Evolutionary conservation across 2,113 vertebrate genomes (phyloP), one percentile per base, ranked within the genome.

Genomic region (Anseranas semipalmata): DNA sequence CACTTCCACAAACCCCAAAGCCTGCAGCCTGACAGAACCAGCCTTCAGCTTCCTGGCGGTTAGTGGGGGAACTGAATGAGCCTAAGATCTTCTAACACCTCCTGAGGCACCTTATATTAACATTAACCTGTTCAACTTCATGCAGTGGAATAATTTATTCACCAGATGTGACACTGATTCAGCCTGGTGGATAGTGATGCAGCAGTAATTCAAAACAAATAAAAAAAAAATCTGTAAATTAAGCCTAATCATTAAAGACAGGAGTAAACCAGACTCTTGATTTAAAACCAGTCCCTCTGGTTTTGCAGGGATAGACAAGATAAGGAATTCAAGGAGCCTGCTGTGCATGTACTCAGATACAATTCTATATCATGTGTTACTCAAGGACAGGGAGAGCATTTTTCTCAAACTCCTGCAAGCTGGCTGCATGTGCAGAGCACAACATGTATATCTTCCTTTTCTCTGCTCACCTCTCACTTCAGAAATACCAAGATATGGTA

Each of bases 1-100:
- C 39, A 35, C 14, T 25, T 21, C 53, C 78, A 37, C 27, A 66
- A 73, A 53, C 18, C 33, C 22, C 53, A 25, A 55, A 37, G 63
- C 1, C 0, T 32, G 33, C 45, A 84, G 68, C 14, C 22, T 46
- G 37, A 52, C 72, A 73, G 79, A 65, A 41, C 7, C 53, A 88
- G 39, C 17, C 32, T 56, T 75, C 89, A 58, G 19, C 76, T 35
- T 89, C 62, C 58, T 25, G 39, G 43, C 43, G 56, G 24, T 55
- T 7, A 0, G 9, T 19, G n/a, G 16, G 65, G 20, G 58, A 73
- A 66, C 35, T 12, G 33, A 73, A 8, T 0, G 0, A 39, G 7
- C 12, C 55, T 33, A 53, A 53, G 25, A 32, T 37, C 53, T 83
- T 58, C 50, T 45, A 70, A 43, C 35, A 35, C 18, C 32, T 83